phyloP scores from a whole-genome alignment of 2,888 invertebrate species.

The Rotaria socialis region DNA sequence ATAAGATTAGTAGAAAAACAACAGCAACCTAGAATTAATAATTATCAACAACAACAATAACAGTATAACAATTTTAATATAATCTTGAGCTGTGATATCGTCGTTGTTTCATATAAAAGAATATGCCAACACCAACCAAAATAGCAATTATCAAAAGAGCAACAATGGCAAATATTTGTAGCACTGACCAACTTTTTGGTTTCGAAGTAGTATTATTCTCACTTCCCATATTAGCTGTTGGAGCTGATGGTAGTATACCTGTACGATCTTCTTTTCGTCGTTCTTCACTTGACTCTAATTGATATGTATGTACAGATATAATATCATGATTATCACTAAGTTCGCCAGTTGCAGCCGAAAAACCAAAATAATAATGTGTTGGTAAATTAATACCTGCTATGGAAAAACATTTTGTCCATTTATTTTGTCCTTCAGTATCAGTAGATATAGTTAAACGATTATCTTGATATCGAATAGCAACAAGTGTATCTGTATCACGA shows the following conservation, averaged over 20 bases:
- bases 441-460: slow-evolving; percentile 71
- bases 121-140: not conserved
- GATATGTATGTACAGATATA: slow-evolving; percentile 40
- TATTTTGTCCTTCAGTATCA: slow-evolving; percentile 42
- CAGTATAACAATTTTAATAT: not conserved
- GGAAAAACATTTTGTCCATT: slow-evolving; percentile 68
- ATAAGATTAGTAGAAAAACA: too few species aligned
- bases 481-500: slow-evolving; percentile 78
- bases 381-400: slow-evolving; percentile 84
- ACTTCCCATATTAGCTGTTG: not conserved
- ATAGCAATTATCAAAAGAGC: not conserved
- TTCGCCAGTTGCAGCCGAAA: slow-evolving; percentile 92
- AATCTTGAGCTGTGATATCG: not conserved
- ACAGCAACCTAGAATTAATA: too few species aligned
- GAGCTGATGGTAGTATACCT: not conserved
- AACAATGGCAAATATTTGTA: not conserved
- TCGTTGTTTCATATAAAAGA: not conserved
- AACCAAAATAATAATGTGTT: slow-evolving; percentile 87
- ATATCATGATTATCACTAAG: slow-evolving; percentile 60
- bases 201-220: not conserved
- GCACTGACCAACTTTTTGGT: not conserved
- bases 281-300: slow-evolving; percentile 37
- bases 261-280: not conserved
- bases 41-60: too few species aligned
- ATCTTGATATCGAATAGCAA: slow-evolving; percentile 83